A percentile compares a stretch with the other conserved stretches of the same genome.
phyloP scores from a whole-genome alignment of 2,797 vertebrate species.

The Phaenicophaeus curvirostris region DNA sequence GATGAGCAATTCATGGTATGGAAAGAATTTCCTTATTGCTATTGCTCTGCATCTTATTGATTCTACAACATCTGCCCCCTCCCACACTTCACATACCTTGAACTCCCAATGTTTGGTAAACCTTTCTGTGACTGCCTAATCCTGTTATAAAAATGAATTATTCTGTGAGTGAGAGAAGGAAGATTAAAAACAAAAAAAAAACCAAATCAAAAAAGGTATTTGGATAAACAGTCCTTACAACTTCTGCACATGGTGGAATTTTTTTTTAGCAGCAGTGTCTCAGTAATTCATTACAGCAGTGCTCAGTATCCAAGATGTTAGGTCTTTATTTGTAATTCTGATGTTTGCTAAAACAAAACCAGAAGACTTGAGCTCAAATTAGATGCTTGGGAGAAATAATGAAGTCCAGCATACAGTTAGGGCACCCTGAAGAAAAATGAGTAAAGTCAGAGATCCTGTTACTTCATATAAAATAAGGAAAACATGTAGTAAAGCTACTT shows the following conservation, averaged over 20 bases:
- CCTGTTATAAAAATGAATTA: slow-evolving; percentile 76
- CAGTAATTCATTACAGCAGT: slow-evolving; percentile 51
- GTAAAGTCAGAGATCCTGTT: slow-evolving; percentile 29
- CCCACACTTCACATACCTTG: slow-evolving; percentile 76
- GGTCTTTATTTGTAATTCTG: slow-evolving; percentile 59
- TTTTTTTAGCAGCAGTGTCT: slow-evolving; percentile 27
- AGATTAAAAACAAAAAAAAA: slow-evolving; percentile 46
- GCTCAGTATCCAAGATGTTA: slow-evolving; percentile 38
- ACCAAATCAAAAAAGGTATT: background rate
- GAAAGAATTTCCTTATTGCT: slow-evolving; percentile 45
- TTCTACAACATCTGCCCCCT: slow-evolving; percentile 75
- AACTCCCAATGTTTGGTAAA: slow-evolving; percentile 63
- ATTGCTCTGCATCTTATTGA: slow-evolving; percentile 39
- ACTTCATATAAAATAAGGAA: slow-evolving; percentile 44
- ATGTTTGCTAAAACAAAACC: slow-evolving; percentile 33
- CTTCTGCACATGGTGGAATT: slow-evolving; percentile 56
- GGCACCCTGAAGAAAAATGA: slow-evolving; percentile 28
- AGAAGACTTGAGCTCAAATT: slow-evolving; percentile 18
- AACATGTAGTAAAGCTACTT: slow-evolving; percentile 46
- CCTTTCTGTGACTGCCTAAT: slow-evolving; percentile 77
- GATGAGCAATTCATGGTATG: slow-evolving; percentile 24
- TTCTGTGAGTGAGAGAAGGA: slow-evolving; percentile 74
- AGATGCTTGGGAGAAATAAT: slow-evolving; percentile 32
- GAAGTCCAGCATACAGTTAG: slow-evolving; percentile 46
- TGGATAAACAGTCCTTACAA: slow-evolving; percentile 73